Base-by-base conservation (phyloP, 1,140 invertebrate species). In the Parasteatoda tepidariorum region DNA sequence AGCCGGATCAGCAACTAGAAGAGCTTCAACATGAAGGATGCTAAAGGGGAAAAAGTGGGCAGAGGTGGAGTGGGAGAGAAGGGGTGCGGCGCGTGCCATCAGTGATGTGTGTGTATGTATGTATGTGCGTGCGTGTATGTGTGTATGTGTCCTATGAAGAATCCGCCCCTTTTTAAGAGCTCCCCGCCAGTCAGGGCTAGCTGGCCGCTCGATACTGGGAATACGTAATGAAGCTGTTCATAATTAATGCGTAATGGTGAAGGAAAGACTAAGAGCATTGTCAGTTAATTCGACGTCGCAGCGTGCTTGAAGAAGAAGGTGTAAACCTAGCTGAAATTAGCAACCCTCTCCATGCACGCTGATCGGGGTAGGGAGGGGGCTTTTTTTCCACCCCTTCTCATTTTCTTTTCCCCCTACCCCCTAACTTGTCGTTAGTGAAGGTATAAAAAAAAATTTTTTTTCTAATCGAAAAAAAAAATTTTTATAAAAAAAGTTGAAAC, bases 161-260 rank as follows among this genome's bases (percentile, higher is more conserved):
- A 74, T 83, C 81, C 81, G 81, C 81, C 81, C 81, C 81, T 83
- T 83, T 83, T 83, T 83, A 83, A 83, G 81, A 83, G 81, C 68
- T 83, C 31, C 81, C 68, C 68, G 81, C 81, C 81, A 83, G 68
- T 83, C 59, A 83, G 81, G 70, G 33, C 78, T 67, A 83, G 81
- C 81, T 74, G 55, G 34, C 70, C 70, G 68, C 59, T 83, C 70
- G 68, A 74, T 73, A 73, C 57, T 41, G 48, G 81, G 81, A 73
- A 83, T 83, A 83, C 81, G 81, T 83, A 83, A 83, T 83, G 81
- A 83, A 83, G 81, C 81, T 54, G 81, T 83, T 83, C 81, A 83
- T 83, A 83, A 83, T 83, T 83, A 83, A 83, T 83, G 81, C 81
- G 81, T 74, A 83, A 83, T 83, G 81, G 81, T 73, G 81, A 83